Conservation (phyloP, 2,797 vertebrate species). For the Choloepus didactylus region DNA sequence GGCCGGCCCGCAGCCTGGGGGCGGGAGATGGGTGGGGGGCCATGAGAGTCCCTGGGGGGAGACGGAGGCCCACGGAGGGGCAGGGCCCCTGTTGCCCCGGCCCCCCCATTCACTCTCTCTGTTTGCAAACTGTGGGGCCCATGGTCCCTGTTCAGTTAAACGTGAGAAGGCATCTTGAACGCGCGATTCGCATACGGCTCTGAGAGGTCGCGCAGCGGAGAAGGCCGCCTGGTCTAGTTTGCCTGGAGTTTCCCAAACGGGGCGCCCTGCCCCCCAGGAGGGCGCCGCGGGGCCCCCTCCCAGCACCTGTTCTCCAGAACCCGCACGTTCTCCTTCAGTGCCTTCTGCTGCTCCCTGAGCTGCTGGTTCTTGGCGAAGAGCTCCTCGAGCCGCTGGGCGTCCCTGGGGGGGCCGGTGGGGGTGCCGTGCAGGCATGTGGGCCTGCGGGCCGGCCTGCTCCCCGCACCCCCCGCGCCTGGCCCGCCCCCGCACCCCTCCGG, state of each 20-base stretch:
- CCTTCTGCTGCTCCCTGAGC: constrained; percentile 95
- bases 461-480: too few relatives aligned
- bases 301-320: constrained; percentile 96
- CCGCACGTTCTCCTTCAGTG: constrained; percentile 96
- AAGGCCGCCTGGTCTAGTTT: neutral
- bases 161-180: neutral
- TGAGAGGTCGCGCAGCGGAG: neutral
- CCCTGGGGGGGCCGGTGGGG: constrained; percentile 86
- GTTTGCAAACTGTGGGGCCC: neutral
- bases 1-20: constrained; percentile 94
- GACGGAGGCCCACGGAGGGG: neutral
- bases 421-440: too few relatives aligned
- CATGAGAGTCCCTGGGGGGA: neutral
- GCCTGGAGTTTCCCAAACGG: rapidly evolving
- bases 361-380: constrained; percentile 96
- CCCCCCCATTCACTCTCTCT: too few relatives aligned
- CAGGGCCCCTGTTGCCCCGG: rapidly evolving
- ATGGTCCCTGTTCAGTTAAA: rapidly evolving
- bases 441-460: too few relatives aligned
- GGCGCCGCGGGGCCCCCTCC: rapidly evolving
- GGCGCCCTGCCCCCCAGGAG: neutral
- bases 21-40: rapidly evolving
- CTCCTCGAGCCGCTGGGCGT: constrained; percentile 95
- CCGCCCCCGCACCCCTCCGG: too few relatives aligned
- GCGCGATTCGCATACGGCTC: neutral